These are phyloP conservation scores for Nymphalis urticae DNA, from an alignment of 2,888 invertebrate genomes.

Conservation along the genomic window DNA sequence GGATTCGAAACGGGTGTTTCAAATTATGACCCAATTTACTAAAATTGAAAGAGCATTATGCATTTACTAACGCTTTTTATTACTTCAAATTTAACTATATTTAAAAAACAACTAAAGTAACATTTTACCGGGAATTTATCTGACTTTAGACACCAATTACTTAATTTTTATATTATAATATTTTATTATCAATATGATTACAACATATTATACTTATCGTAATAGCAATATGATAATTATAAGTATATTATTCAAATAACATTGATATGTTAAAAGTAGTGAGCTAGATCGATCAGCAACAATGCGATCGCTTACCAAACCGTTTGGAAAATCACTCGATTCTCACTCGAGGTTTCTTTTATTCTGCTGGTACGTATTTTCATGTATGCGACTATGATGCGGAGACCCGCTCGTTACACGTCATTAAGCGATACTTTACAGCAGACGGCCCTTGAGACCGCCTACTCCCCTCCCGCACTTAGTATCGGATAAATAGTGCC, in stretches of 20 bases:
- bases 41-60: too few species aligned
- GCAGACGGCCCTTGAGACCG: constrained; percentile 81
- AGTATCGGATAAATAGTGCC: constrained; percentile 43
- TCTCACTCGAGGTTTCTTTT: constrained; percentile 34
- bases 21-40: too few species aligned
- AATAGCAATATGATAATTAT: neutral
- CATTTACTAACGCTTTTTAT: too few species aligned
- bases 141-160: too few species aligned
- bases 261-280: constrained; percentile 1
- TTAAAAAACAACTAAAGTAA: too few species aligned
- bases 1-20: too few species aligned
- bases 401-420: constrained; percentile 78
- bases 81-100: too few species aligned
- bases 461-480: constrained; percentile 52
- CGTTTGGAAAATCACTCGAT: constrained; percentile 41
- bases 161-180: too few species aligned
- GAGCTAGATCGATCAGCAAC: constrained; percentile 28
- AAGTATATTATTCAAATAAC: neutral
- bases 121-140: too few species aligned
- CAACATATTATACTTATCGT: neutral
- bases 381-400: constrained; percentile 59
- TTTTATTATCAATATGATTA: too few species aligned
- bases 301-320: constrained; percentile 43
- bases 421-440: constrained; percentile 82
- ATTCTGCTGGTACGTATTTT: constrained; percentile 46